These are phyloP conservation scores for Spongilla lacustris DNA, from an alignment of 37 sponge, comb jelly and placozoan genomes.

Conservation along the genomic window DNA sequence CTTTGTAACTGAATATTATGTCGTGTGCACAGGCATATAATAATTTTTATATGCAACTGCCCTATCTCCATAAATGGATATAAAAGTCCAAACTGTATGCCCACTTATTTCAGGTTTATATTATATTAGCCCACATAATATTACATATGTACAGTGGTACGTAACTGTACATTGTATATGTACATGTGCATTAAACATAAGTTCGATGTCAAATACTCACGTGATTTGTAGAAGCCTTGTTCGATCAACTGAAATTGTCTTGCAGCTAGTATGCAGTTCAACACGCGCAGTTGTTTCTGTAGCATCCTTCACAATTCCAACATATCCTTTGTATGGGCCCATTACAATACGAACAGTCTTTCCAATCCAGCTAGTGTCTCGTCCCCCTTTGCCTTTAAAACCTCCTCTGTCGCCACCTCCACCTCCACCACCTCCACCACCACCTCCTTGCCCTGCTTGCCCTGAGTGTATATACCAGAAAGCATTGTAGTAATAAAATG, in stretches of 20 bases:
- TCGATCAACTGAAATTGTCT: constrained; percentile 91
- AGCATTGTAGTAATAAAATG: neutral
- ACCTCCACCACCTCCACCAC: constrained; percentile 26
- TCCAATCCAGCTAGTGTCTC: constrained; percentile 83
- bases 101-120: no score
- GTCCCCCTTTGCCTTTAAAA: constrained; percentile 56
- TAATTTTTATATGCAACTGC: no score
- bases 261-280: constrained; percentile 92
- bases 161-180: no score
- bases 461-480: neutral
- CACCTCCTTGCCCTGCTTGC: neutral
- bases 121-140: no score
- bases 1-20: no score
- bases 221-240: constrained; percentile 28
- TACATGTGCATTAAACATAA: neutral
- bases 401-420: constrained; percentile 77
- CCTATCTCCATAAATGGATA: no score
- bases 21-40: no score
- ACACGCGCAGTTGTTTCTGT: constrained; percentile 94
- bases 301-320: constrained; percentile 98
- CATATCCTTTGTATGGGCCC: constrained; percentile 95
- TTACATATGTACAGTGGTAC: no score
- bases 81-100: no score
- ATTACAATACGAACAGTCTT: constrained; percentile 88
- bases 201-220: constrained; percentile 47